Evolutionary conservation across 2,797 vertebrate species (phyloP).

Genomic region (Cottoperca gobio): DNA sequence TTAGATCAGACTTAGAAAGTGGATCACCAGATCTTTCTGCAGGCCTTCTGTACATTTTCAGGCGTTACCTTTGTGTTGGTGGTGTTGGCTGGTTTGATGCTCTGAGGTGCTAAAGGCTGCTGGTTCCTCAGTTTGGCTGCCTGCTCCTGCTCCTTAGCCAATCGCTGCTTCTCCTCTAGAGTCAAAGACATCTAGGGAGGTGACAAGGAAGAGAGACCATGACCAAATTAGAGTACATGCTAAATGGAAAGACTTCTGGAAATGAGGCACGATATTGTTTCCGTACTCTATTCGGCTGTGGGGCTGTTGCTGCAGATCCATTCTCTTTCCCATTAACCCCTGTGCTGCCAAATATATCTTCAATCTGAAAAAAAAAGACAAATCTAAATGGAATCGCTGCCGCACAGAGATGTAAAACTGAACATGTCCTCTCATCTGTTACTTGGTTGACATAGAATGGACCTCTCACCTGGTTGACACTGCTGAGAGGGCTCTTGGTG

Average conservation of each 20-base stretch:
- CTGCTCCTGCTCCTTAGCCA: slow-evolving; percentile 98
- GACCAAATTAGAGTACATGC: slow-evolving; percentile 7
- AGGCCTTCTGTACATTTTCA: neutral
- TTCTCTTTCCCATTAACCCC: slow-evolving; percentile 90
- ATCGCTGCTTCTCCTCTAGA: slow-evolving; percentile 96
- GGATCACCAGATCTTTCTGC: too few relatives aligned
- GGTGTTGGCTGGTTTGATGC: slow-evolving; percentile 80
- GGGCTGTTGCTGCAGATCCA: slow-evolving; percentile 80
- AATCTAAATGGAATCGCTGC: neutral
- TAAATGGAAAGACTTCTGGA: neutral
- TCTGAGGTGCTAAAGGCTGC: slow-evolving; percentile 91
- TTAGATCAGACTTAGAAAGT: too few relatives aligned
- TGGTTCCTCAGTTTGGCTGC: slow-evolving; percentile 95
- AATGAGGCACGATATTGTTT: slow-evolving; percentile 4
- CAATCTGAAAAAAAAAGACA: slow-evolving; percentile 84
- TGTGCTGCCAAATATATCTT: slow-evolving; percentile 89
- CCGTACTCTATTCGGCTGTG: slow-evolving; percentile 90
- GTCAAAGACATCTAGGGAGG: slow-evolving; percentile 90
- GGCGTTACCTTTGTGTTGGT: slow-evolving; percentile 87
- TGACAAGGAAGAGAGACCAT: neutral
- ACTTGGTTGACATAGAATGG: neutral
- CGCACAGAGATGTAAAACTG: neutral
- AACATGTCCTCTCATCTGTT: neutral
- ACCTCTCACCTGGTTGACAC: slow-evolving; percentile 87
- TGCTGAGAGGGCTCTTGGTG: slow-evolving; percentile 81